Base-by-base conservation (phyloP, 2,113 vertebrate genomes). In the Monopterus albus region DNA sequence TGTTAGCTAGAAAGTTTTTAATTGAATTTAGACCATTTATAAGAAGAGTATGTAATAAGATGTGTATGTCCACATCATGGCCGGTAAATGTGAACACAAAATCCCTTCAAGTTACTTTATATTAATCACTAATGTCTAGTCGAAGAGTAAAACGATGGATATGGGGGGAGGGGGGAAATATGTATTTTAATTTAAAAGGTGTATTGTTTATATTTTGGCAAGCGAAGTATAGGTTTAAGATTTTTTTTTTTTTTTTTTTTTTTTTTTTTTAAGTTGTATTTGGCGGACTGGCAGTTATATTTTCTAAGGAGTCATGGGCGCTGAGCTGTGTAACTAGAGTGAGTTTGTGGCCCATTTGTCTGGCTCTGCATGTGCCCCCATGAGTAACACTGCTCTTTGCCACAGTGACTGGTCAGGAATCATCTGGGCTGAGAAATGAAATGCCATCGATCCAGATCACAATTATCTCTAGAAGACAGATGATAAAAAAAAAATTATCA, bases 401-500 rank as follows among this genome's bases (percentile, higher is more conserved):
- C 4, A 7, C 35, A 18, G 47, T 52, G 59, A 59, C 66, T 36
- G 50, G 23, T n/a, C 46, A 46, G 31, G n/a, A 75, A 68, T 74
- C 23, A 50, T 1, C 14, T 14, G 7, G 31, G 40, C 25, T 23
- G 17, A 39, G 59, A 42, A 59, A 52, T 47, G 46, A 69, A 72
- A 65, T 28, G 43, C 26, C 59, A 84, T 82, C 18, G 49, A 80
- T 84, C 69, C 36, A 39, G 56, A 29, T 43, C 52, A 69, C 63
- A 75, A 81, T 76, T 75, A 81, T 53, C 39, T 67, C 28, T 38
- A 29, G 29, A 68, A 35, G 8, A n/a, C 29, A 26, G 31, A 40
- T 78, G n/a, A n/a, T n/a, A n/a, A n/a, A n/a, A n/a, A n/a, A n/a
- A n/a, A 40, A 86, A 62, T 66, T 65, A 56, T 15, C 28, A 38